A percentile compares a stretch with the other conserved stretches of the same genome.
These are phyloP conservation scores for Drosophila chauvacae DNA, from an alignment of 1,140 invertebrate genomes.

Conservation along the genomic window DNA sequence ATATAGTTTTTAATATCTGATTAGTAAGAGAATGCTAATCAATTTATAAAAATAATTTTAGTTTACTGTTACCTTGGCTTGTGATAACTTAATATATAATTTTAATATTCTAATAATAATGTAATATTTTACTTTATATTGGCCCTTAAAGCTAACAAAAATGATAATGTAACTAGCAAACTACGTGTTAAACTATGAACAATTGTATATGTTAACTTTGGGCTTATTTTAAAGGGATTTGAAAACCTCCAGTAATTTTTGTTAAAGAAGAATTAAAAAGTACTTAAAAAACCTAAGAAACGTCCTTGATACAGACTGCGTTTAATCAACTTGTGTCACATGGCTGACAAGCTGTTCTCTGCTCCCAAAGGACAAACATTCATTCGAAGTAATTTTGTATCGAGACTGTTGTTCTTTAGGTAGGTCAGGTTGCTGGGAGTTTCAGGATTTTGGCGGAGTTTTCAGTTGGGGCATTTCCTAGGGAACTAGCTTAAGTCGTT, in stretches of 20 bases:
- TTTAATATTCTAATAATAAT: too few species aligned
- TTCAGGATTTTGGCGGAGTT: neutral
- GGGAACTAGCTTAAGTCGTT: constrained; percentile 30
- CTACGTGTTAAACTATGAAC: neutral
- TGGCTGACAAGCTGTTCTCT: neutral
- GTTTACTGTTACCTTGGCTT: too few species aligned
- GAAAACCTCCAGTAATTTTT: neutral
- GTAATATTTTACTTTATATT: too few species aligned
- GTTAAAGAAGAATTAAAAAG: neutral
- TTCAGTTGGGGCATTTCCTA: neutral
- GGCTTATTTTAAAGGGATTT: neutral
- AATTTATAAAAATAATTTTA: too few species aligned
- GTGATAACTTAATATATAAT: too few species aligned
- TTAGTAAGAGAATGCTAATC: too few species aligned
- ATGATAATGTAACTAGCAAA: neutral
- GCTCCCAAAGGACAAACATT: neutral
- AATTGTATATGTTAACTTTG: neutral
- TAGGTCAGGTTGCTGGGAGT: constrained; percentile 7
- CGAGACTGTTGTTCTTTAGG: neutral
- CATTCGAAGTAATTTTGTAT: neutral
- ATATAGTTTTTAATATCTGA: too few species aligned
- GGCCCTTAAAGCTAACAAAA: too few species aligned
- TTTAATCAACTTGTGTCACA: neutral
- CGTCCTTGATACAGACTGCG: neutral
- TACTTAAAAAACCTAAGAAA: neutral